A percentile compares a stretch with the other conserved stretches of the same genome.
These are phyloP conservation scores for Enteromius unitaeniatus DNA, from an alignment of 2,797 vertebrate species.

Conservation along the genomic window DNA sequence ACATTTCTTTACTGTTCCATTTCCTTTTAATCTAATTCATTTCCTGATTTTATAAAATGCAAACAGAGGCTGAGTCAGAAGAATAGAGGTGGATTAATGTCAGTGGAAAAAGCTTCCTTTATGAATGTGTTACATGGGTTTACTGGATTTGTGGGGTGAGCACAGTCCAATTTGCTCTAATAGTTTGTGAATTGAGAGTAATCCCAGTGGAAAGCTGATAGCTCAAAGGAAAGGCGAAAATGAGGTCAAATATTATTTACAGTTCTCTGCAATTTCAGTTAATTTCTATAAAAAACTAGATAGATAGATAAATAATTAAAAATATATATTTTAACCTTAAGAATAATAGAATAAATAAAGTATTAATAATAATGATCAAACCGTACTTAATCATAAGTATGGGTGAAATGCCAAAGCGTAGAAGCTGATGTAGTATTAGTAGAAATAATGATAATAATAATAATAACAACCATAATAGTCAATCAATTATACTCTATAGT, in stretches of 20 bases:
- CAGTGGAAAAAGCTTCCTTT: constrained; percentile 47
- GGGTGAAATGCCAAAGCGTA: too few species aligned
- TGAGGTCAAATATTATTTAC: constrained; percentile 21
- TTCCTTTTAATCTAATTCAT: constrained; percentile 25
- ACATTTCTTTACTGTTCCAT: constrained; percentile 3
- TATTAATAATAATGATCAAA: not conserved
- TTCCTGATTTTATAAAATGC: constrained; percentile 27
- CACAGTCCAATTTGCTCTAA: constrained; percentile 41
- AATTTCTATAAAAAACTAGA: not conserved
- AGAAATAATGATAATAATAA: not conserved
- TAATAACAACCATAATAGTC: not conserved
- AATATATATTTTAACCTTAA: not conserved
- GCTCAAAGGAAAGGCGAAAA: constrained; percentile 27
- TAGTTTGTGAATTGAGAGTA: constrained; percentile 40
- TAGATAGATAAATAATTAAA: too few species aligned
- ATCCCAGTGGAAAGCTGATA: constrained; percentile 20
- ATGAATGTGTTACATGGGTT: constrained; percentile 49
- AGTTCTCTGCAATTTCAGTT: not conserved
- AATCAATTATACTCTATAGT: too few species aligned
- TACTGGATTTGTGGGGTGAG: constrained; percentile 51
- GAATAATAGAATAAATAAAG: not conserved
- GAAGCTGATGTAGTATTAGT: not conserved
- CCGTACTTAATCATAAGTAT: too few species aligned
- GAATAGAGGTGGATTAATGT: constrained; percentile 47
- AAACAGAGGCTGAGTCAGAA: constrained; percentile 45